Evolutionary conservation across 1,140 invertebrate genomes (phyloP), one percentile per base, ranked within the genome.

Genomic region (Pentalonia nigronervosa): DNA sequence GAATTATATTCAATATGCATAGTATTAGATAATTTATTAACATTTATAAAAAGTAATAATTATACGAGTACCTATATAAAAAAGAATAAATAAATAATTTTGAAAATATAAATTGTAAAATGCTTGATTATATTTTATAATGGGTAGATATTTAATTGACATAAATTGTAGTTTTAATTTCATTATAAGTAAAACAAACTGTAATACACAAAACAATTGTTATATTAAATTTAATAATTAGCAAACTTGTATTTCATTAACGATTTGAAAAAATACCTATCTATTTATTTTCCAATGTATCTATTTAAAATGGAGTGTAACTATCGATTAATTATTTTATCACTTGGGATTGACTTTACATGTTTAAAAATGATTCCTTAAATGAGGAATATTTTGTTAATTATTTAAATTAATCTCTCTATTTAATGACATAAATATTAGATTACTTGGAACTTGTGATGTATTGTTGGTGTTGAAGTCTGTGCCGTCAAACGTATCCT

Each of bases 381-480:
- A 67, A n/a, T 4, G 30, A 67, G 25, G 14, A 67, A 67, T 67
- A 67, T 30, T n/a, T n/a, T 3, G 0, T 30, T n/a, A 67, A 67
- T 67, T 67, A n/a, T 67, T 67, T 67, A 9, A 30, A 67, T 67
- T 11, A n/a, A n/a, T n/a, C n/a, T n/a, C n/a, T n/a, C n/a, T n/a
- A n/a, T n/a, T n/a, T 17, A 76, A 76, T 76, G n/a, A n/a, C n/a
- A 76, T n/a, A 76, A 76, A 76, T 76, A 76, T 76, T 17, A 17
- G 1, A 76, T 53, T 67, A 90, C 89, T 11, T 90, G 53, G 89
- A 67, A 90, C 30, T 90, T 90, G 89, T 60, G 89, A 90, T 36
- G 89, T 67, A n/a, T 90, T 90, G 89, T 45, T 60, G 36, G 56
- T 90, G 41, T 67, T 60, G 56, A 45, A 30, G 17, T 90, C 89